Percentiles rank a stretch among this genome's conserved stretches.
Conservation (phyloP, 37 sponge, comb jelly and placozoan genomes). For the Spongilla lacustris region DNA sequence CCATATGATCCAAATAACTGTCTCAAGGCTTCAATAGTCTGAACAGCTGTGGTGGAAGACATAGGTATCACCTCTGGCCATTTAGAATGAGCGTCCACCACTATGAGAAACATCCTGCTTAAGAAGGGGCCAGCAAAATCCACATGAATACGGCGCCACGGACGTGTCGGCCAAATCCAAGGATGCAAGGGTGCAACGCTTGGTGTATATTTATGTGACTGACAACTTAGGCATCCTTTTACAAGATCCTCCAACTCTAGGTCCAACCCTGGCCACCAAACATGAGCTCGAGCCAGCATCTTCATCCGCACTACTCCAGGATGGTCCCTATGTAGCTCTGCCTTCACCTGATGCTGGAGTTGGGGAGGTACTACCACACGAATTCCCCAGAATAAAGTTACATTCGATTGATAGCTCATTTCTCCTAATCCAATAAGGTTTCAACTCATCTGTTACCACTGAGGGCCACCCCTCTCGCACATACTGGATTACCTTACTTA, state of each 20-base stretch:
- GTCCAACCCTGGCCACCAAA: slow-evolving; percentile 55
- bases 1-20: not conserved
- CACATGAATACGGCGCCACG: not conserved
- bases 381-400: slow-evolving; percentile 45
- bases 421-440: slow-evolving; percentile 13
- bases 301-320: slow-evolving; percentile 63
- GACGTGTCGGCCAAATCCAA: slow-evolving; percentile 4
- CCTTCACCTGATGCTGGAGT: not conserved
- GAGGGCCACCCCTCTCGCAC: slow-evolving; percentile 38
- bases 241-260: not conserved
- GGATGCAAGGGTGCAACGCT: not conserved
- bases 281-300: slow-evolving; percentile 38
- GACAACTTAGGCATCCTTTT: not conserved
- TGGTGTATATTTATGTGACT: not conserved
- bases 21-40: not conserved
- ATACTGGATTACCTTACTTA: slow-evolving; percentile 49
- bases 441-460: not conserved
- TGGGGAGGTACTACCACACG: slow-evolving; percentile 36
- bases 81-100: slow-evolving; percentile 2
- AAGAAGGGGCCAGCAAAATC: not conserved
- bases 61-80: not conserved
- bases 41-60: not conserved
- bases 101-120: not conserved
- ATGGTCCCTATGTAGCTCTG: slow-evolving; percentile 39
- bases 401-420: slow-evolving; percentile 33